phyloP scores from a whole-genome alignment of 2,113 vertebrate species.

The Sphaerodactylus townsendi region DNA sequence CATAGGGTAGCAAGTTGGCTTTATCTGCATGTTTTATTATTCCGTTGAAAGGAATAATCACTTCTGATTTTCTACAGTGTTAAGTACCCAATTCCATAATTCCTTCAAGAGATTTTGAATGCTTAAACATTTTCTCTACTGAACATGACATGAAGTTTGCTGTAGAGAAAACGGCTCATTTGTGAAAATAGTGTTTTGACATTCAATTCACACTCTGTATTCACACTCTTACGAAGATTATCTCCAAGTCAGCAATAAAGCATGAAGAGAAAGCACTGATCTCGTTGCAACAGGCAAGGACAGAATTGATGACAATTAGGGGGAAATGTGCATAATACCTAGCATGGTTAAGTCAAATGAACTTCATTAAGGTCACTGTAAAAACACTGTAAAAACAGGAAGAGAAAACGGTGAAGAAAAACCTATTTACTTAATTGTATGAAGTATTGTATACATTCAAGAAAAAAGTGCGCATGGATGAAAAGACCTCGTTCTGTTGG shows the following conservation, averaged over 20 bases:
- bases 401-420: neutral
- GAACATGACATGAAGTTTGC: too few species aligned
- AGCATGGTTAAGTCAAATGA: constrained; percentile 15
- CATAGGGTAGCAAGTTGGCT: too few species aligned
- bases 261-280: constrained; percentile 36
- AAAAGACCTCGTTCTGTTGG: constrained; percentile 53
- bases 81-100: neutral
- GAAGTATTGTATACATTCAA: constrained; percentile 32
- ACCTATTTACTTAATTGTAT: constrained; percentile 14
- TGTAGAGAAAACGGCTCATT: neutral
- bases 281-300: constrained; percentile 23
- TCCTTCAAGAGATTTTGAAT: neutral
- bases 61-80: neutral
- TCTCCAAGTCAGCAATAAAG: constrained; percentile 20
- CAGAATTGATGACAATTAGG: constrained; percentile 6
- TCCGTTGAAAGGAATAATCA: neutral
- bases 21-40: too few species aligned
- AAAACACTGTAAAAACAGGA: constrained; percentile 28
- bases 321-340: constrained; percentile 12
- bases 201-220: neutral
- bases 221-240: constrained; percentile 22
- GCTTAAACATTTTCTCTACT: too few species aligned
- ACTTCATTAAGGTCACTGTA: neutral
- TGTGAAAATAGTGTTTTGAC: constrained; percentile 16
- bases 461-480: constrained; percentile 24